These are phyloP conservation scores for Poeciliopsis turrubarensis DNA, from an alignment of 2,113 vertebrate species.

Conservation along the genomic window DNA sequence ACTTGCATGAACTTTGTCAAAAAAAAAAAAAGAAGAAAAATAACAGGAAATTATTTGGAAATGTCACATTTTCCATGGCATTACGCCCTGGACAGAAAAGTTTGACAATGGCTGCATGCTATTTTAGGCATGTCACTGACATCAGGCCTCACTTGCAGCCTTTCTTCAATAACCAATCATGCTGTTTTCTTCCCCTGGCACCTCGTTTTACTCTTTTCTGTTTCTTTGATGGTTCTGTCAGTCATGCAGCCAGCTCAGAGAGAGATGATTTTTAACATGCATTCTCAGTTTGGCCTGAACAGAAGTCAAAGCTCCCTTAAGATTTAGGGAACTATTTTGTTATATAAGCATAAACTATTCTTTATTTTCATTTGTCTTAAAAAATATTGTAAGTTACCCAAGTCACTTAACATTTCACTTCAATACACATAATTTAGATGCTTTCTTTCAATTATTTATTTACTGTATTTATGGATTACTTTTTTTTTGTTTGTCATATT, in stretches of 20 bases:
- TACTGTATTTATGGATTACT: no score
- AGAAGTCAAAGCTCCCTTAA: conserved; percentile 7
- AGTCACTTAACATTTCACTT: not conserved
- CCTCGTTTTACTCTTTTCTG: conserved; percentile 50
- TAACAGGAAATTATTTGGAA: conserved; percentile 75
- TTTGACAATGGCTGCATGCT: conserved; percentile 57
- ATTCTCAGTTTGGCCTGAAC: conserved; percentile 17
- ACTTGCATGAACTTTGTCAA: conserved; percentile 67
- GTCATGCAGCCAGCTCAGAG: conserved; percentile 49
- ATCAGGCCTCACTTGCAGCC: conserved; percentile 64
- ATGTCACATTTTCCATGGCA: conserved; percentile 68
- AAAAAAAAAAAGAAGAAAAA: conserved; percentile 8
- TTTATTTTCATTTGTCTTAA: not conserved
- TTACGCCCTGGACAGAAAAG: conserved; percentile 41
- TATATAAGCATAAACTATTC: not conserved
- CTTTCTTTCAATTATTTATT: no score
- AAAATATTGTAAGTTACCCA: not conserved
- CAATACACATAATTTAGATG: no score
- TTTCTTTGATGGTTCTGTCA: conserved; percentile 79
- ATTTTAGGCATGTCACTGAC: conserved; percentile 68
- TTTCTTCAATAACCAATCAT: conserved; percentile 64
- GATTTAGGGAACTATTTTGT: not conserved
- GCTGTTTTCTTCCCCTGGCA: conserved; percentile 44
- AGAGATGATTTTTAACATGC: conserved; percentile 31
- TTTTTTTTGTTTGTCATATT: no score